Evolutionary conservation across 2,888 invertebrate species (phyloP).

Genomic region (Drosophila testacea): DNA sequence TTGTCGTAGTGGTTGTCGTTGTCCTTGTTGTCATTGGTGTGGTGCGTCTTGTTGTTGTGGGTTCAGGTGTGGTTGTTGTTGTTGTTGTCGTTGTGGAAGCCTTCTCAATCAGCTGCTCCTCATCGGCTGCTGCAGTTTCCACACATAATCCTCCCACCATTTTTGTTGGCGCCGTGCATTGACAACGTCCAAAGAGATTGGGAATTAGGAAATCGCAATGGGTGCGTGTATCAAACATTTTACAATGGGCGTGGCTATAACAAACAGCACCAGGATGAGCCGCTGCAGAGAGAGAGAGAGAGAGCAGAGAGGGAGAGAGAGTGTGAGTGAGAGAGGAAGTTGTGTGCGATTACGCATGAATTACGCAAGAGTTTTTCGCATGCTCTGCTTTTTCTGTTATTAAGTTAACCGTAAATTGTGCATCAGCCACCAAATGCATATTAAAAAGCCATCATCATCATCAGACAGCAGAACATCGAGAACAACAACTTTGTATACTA

Average conservation of each 20-base stretch:
- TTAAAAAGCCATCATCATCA: slow-evolving; percentile 79
- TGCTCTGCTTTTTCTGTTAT: slow-evolving; percentile 62
- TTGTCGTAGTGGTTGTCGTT: slow-evolving; percentile 41
- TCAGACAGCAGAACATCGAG: slow-evolving; percentile 53
- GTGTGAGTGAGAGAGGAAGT: neutral
- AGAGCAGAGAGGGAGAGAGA: neutral
- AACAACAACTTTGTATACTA: slow-evolving; percentile 6
- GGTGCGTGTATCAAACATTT: slow-evolving; percentile 92
- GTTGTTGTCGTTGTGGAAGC: slow-evolving; percentile 58
- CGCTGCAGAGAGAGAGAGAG: slow-evolving; percentile 86
- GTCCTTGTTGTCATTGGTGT: slow-evolving; percentile 56
- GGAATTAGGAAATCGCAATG: slow-evolving; percentile 96
- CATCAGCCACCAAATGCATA: slow-evolving; percentile 76
- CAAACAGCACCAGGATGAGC: slow-evolving; percentile 94
- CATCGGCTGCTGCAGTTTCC: slow-evolving; percentile 57
- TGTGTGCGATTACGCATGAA: slow-evolving; percentile 39
- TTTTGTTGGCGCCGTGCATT: slow-evolving; percentile 89
- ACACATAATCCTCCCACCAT: slow-evolving; percentile 89
- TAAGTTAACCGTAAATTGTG: slow-evolving; percentile 72
- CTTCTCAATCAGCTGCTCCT: slow-evolving; percentile 43
- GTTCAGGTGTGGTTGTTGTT: slow-evolving; percentile 36
- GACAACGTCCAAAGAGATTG: slow-evolving; percentile 94
- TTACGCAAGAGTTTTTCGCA: slow-evolving; percentile 32
- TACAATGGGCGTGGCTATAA: slow-evolving; percentile 95
- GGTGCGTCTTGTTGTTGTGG: slow-evolving; percentile 44